Evolutionary conservation across 1,140 invertebrate genomes (phyloP).

Genomic region (Drosophila santomea): DNA sequence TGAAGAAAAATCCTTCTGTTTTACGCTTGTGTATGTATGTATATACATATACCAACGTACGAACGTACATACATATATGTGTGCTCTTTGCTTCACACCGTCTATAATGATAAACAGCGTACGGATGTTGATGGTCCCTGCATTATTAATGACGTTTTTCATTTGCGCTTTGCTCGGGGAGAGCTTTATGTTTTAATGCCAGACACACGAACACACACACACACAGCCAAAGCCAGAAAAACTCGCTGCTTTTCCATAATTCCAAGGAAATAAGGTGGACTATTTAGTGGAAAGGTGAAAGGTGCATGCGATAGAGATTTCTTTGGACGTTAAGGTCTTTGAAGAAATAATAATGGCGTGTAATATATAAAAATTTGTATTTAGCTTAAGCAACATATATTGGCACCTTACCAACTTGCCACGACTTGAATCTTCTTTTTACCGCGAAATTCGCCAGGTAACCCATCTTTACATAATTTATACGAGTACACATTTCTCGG

Average conservation of each 20-base stretch:
- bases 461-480: background rate
- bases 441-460: background rate
- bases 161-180: constrained; percentile 67
- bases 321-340: background rate
- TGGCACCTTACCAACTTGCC: background rate
- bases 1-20: constrained; percentile 64
- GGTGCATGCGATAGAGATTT: constrained; percentile 1
- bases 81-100: constrained; percentile 41
- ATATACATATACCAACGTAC: background rate
- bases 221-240: constrained; percentile 19
- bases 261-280: constrained; percentile 26
- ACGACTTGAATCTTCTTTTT: background rate
- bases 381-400: background rate
- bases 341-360: too few relatives aligned
- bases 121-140: constrained; percentile 76
- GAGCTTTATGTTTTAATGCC: constrained; percentile 57
- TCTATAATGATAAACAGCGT: constrained; percentile 75
- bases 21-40: constrained; percentile 30
- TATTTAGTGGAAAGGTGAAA: constrained; percentile 25
- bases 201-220: constrained; percentile 8
- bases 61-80: constrained; percentile 10
- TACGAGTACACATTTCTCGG: background rate
- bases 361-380: too few relatives aligned
- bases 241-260: constrained; percentile 15
- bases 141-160: constrained; percentile 83